Percentiles rank a stretch among this genome's conserved stretches.
phyloP scores from a whole-genome alignment of 2,113 vertebrate species.

The Nansenia antarctica region DNA sequence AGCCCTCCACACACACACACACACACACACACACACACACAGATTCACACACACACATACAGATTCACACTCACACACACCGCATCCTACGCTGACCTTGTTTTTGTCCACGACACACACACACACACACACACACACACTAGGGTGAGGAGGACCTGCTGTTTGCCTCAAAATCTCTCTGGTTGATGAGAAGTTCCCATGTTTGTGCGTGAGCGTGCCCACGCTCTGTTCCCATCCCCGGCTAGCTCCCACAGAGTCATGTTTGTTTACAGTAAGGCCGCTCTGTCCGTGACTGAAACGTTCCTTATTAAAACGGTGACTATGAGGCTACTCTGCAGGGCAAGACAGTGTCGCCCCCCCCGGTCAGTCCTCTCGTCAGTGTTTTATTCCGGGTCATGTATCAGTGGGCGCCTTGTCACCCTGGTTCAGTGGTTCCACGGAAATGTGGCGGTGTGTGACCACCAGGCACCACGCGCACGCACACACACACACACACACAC shows the following conservation, averaged over 20 bases:
- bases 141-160: background rate
- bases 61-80: background rate
- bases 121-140: background rate
- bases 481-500: background rate
- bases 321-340: too few species aligned
- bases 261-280: too few species aligned
- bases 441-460: conserved; percentile 42
- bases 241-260: too few species aligned
- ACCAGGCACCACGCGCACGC: conserved; percentile 19
- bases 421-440: background rate
- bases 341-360: background rate
- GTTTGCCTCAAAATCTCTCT: too few species aligned
- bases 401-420: too few species aligned
- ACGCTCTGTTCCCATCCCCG: background rate
- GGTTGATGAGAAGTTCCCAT: too few species aligned
- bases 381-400: too few species aligned
- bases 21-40: background rate
- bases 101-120: background rate
- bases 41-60: conserved; percentile 5
- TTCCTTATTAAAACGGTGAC: background rate
- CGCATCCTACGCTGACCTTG: background rate
- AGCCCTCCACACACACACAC: background rate
- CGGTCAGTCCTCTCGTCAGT: background rate
- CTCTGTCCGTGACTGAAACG: too few species aligned
- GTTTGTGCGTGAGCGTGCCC: too few species aligned